Evolutionary conservation across 1,140 invertebrate genomes (phyloP).

Genomic region (Odontomachus brunneus): DNA sequence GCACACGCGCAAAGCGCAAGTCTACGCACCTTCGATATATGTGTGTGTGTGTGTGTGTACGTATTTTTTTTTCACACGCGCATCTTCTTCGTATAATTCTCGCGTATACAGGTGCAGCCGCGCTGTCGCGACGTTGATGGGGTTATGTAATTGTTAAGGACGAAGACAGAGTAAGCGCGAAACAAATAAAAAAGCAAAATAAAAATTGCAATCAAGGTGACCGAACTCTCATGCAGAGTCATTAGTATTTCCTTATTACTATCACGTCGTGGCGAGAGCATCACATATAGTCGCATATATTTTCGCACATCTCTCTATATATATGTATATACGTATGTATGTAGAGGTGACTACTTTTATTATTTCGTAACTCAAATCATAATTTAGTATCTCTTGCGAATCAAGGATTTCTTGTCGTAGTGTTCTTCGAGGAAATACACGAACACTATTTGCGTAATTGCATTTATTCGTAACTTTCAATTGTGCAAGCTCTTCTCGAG

Average conservation of each 20-base stretch:
- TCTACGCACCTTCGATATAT: conserved; percentile 11
- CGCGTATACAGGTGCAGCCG: neutral
- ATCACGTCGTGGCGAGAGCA: conserved; percentile 18
- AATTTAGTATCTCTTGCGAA: neutral
- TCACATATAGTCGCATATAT: neutral
- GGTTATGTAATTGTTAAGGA: conserved; percentile 49
- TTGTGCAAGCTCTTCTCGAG: neutral
- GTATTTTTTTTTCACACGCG: neutral
- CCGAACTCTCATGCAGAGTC: conserved; percentile 49
- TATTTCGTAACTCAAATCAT: neutral
- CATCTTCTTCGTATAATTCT: conserved; percentile 28
- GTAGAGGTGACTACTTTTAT: neutral
- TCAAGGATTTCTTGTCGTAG: neutral
- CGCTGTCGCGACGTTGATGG: conserved; percentile 9
- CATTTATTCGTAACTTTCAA: neutral
- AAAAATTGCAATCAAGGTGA: conserved; percentile 61
- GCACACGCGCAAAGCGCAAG: neutral
- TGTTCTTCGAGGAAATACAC: neutral
- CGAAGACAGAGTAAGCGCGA: conserved; percentile 54
- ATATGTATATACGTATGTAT: neutral
- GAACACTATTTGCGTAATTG: neutral
- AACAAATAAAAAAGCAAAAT: conserved; percentile 66
- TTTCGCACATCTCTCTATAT: neutral
- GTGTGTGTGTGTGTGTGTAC: too few relatives aligned
- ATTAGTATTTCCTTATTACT: conserved; percentile 38